A percentile compares a stretch with the other conserved stretches of the same genome.
Conservation (phyloP, 2,888 invertebrate genomes). For the Agonopterix subpropinquella region DNA sequence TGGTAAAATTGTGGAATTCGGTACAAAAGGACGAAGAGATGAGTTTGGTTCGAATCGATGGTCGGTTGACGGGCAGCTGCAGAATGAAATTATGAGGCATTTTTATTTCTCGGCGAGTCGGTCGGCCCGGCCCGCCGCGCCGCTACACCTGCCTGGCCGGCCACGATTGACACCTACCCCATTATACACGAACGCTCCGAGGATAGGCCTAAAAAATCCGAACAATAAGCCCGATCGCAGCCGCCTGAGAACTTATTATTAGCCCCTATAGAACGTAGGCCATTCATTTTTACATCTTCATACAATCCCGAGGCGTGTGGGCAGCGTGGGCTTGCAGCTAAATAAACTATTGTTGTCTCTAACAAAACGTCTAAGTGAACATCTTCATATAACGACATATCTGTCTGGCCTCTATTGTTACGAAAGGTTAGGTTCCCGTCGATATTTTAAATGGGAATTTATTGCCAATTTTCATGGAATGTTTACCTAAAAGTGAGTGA, state of each 20-base stretch:
- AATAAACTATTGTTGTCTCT: conserved; percentile 71
- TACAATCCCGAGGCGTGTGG: conserved; percentile 72
- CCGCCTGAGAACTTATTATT: conserved; percentile 73
- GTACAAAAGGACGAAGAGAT: conserved; percentile 53
- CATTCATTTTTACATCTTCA: conserved; percentile 71
- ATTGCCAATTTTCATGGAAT: conserved; percentile 69
- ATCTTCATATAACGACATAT: conserved; percentile 66
- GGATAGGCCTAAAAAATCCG: conserved; percentile 51
- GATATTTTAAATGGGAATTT: conserved; percentile 66
- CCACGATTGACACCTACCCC: conserved; percentile 72
- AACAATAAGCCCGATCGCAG: conserved; percentile 64
- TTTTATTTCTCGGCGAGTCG: conserved; percentile 54
- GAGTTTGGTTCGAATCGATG: conserved; percentile 50
- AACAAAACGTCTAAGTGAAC: conserved; percentile 71
- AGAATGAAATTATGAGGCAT: conserved; percentile 68
- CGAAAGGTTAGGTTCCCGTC: conserved; percentile 39
- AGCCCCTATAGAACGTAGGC: conserved; percentile 59
- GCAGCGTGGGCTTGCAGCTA: conserved; percentile 67
- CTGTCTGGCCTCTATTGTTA: conserved; percentile 51
- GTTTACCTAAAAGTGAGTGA: conserved; percentile 69
- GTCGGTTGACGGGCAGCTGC: conserved; percentile 70
- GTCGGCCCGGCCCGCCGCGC: conserved; percentile 16
- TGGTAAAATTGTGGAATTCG: conserved; percentile 56
- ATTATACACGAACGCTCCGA: conserved; percentile 53
- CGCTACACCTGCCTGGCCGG: conserved; percentile 60